A percentile compares a stretch with the other conserved stretches of the same genome.
Conservation (phyloP, 2,888 invertebrate genomes). For the Automeris io region DNA sequence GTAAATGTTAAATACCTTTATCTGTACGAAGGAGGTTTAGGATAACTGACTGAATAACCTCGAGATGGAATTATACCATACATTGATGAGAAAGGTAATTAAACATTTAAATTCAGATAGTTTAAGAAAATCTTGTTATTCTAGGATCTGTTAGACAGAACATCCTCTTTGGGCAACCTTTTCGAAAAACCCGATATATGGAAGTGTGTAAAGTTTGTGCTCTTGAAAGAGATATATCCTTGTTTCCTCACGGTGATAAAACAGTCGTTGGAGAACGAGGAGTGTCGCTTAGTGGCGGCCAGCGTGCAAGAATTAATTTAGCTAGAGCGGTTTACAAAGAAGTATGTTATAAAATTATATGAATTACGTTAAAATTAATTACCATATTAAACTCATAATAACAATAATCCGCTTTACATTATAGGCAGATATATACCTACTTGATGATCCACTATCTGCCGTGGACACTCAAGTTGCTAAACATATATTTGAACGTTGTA, state of each 20-base stretch:
- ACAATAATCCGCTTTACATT: constrained; percentile 20
- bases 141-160: constrained; percentile 90
- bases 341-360: constrained; percentile 24
- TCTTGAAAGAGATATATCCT: constrained; percentile 82
- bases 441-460: constrained; percentile 86
- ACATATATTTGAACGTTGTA: constrained; percentile 82
- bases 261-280: constrained; percentile 92
- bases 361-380: not conserved
- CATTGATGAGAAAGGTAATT: not conserved
- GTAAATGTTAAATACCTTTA: too few species aligned
- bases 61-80: too few species aligned
- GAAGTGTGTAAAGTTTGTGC: constrained; percentile 84
- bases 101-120: too few species aligned
- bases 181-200: constrained; percentile 76
- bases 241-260: constrained; percentile 87
- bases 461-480: constrained; percentile 84
- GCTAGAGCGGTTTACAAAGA: constrained; percentile 81
- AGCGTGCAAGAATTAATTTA: constrained; percentile 81
- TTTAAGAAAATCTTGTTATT: too few species aligned
- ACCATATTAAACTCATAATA: not conserved
- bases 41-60: too few species aligned
- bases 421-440: constrained; percentile 82
- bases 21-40: too few species aligned
- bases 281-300: constrained; percentile 89
- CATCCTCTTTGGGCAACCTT: constrained; percentile 90